Conservation (phyloP, 1,140 invertebrate genomes). For the Atopsyche davidsoni region DNA sequence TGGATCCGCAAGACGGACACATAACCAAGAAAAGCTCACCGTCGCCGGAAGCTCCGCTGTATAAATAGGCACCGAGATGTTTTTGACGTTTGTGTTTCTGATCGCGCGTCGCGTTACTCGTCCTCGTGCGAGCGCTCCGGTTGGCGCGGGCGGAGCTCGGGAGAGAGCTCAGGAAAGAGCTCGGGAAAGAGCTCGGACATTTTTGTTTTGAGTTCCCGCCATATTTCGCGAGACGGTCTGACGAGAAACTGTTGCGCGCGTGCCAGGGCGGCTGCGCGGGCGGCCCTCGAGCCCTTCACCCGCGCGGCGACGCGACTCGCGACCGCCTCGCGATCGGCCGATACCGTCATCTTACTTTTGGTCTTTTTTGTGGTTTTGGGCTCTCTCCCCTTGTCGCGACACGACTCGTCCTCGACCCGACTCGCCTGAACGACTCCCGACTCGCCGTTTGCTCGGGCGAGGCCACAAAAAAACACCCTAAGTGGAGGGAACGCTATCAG, state of each 20-base stretch:
- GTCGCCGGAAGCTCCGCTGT: constrained; percentile 8
- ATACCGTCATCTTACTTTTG: too few relatives aligned
- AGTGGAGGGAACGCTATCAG: too few relatives aligned
- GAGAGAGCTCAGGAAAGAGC: not conserved
- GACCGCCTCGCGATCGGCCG: too few relatives aligned
- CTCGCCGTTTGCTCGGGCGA: too few relatives aligned
- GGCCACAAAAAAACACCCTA: too few relatives aligned
- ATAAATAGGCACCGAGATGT: constrained; percentile 10
- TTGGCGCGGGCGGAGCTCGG: not conserved
- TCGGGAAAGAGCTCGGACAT: not conserved
- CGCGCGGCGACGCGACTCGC: too few relatives aligned
- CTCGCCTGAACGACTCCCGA: too few relatives aligned
- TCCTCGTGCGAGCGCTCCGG: not conserved
- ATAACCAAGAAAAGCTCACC: constrained; percentile 19
- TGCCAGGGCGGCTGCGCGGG: constrained; percentile 13
- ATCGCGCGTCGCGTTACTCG: constrained; percentile 5
- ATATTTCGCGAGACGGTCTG: not conserved
- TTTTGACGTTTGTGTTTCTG: constrained; percentile 11
- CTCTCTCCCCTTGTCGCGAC: too few relatives aligned
- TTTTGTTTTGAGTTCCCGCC: constrained; percentile 9
- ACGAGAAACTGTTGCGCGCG: constrained; percentile 17
- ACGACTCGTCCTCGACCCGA: too few relatives aligned
- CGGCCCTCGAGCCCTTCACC: too few relatives aligned
- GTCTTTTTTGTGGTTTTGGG: too few relatives aligned
- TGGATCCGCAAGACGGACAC: too few relatives aligned